These are phyloP conservation scores for Helicoverpa zea DNA, from an alignment of 1,140 invertebrate species.

Conservation along the genomic window DNA sequence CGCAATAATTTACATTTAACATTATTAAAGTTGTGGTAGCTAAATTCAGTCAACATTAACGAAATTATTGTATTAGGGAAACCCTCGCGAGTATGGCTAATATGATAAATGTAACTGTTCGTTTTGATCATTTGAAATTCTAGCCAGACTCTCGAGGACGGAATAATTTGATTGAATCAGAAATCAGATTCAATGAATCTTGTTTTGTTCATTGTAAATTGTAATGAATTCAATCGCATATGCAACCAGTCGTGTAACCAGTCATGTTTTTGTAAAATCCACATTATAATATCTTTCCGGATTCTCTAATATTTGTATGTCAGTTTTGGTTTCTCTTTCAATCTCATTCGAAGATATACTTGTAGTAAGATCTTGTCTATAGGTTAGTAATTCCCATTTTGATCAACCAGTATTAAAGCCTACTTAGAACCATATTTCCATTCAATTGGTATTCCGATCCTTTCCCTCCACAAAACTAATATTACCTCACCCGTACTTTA, in stretches of 20 bases:
- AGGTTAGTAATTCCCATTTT: neutral
- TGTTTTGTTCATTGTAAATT: too few species aligned
- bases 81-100: neutral
- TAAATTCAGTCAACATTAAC: neutral
- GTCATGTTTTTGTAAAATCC: too few species aligned
- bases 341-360: too few species aligned
- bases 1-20: neutral
- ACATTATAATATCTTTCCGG: too few species aligned
- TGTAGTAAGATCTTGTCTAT: neutral
- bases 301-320: too few species aligned
- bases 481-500: slow-evolving; percentile 2
- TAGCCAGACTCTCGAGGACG: too few species aligned
- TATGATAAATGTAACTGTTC: neutral
- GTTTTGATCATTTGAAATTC: neutral
- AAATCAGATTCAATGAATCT: too few species aligned
- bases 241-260: too few species aligned
- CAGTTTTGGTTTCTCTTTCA: too few species aligned
- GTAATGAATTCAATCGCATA: too few species aligned
- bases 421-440: neutral
- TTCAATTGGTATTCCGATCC: neutral
- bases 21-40: slow-evolving; percentile 6
- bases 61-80: neutral
- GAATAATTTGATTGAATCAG: too few species aligned
- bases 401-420: neutral
- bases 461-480: slow-evolving; percentile 19